Conservation (phyloP, 1,140 invertebrate species). For the Chlorops oryzae region DNA sequence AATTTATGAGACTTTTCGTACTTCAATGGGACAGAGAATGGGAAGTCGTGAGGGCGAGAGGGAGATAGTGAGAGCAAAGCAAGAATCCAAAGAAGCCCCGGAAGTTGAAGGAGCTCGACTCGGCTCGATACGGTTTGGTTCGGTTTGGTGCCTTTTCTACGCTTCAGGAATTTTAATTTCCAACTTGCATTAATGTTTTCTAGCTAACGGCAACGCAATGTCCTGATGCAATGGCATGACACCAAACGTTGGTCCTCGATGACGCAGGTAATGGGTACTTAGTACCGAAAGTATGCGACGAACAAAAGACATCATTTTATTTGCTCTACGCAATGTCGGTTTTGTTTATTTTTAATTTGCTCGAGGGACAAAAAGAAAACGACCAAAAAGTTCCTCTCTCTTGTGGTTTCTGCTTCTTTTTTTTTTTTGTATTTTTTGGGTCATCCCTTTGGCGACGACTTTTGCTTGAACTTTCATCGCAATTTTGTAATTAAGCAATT, state of each 20-base stretch:
- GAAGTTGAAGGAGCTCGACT: constrained; percentile 5
- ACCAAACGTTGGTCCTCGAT: too few species aligned
- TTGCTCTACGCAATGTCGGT: too few species aligned
- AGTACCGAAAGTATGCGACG: too few species aligned
- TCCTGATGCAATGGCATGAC: too few species aligned
- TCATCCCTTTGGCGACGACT: constrained; percentile 16
- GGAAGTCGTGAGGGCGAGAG: not conserved
- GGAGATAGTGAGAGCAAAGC: not conserved
- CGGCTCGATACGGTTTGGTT: not conserved
- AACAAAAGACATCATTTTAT: too few species aligned
- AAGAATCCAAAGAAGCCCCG: not conserved
- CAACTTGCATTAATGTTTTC: not conserved
- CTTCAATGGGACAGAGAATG: not conserved
- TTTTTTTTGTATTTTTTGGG: constrained; percentile 8
- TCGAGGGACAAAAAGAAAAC: too few species aligned
- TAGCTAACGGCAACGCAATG: too few species aligned
- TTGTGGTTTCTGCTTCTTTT: not conserved
- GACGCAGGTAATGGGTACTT: too few species aligned
- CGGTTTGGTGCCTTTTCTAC: constrained; percentile 2
- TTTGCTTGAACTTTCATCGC: too few species aligned
- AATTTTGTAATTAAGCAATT: constrained; percentile 46
- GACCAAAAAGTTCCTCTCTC: too few species aligned
- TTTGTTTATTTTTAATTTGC: constrained; percentile 46
- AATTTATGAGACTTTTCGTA: constrained; percentile 34
- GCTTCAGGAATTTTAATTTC: not conserved